Percentiles rank a stretch among this genome's conserved stretches.
Conservation (phyloP, 2,797 vertebrate genomes). For the Loriculus beryllinus region DNA sequence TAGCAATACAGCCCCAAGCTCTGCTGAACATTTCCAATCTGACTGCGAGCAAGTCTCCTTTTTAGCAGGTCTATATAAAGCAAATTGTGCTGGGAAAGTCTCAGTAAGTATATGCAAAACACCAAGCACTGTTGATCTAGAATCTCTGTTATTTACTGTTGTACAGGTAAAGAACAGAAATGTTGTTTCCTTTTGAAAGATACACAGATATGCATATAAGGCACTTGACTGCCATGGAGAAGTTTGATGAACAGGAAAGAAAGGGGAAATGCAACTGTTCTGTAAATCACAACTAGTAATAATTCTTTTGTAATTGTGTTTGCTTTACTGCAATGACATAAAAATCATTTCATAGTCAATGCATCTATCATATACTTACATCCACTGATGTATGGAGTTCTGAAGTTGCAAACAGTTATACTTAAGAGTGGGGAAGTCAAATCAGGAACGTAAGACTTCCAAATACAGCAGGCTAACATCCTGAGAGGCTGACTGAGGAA, state of each 20-base stretch:
- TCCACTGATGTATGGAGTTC: not conserved
- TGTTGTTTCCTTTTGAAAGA: not conserved
- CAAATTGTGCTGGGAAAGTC: not conserved
- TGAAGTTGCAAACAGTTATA: not conserved
- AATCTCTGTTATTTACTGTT: not conserved
- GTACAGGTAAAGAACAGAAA: not conserved
- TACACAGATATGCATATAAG: not conserved
- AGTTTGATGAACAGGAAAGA: not conserved
- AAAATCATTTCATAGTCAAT: not conserved
- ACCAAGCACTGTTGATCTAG: not conserved
- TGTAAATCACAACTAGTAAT: not conserved
- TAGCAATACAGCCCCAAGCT: not conserved
- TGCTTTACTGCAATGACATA: not conserved
- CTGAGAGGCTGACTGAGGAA: not conserved
- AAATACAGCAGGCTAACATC: not conserved
- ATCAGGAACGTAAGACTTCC: not conserved
- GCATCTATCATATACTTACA: not conserved
- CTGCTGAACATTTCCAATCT: not conserved
- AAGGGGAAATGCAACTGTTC: not conserved
- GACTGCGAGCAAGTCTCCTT: not conserved
- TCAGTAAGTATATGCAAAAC: not conserved
- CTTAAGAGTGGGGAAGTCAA: not conserved
- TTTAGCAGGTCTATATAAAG: not conserved
- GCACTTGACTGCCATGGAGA: not conserved
- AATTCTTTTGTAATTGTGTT: not conserved